These are phyloP conservation scores for Centroberyx gerrardi DNA, from an alignment of 2,797 vertebrate genomes.

Conservation along the genomic window DNA sequence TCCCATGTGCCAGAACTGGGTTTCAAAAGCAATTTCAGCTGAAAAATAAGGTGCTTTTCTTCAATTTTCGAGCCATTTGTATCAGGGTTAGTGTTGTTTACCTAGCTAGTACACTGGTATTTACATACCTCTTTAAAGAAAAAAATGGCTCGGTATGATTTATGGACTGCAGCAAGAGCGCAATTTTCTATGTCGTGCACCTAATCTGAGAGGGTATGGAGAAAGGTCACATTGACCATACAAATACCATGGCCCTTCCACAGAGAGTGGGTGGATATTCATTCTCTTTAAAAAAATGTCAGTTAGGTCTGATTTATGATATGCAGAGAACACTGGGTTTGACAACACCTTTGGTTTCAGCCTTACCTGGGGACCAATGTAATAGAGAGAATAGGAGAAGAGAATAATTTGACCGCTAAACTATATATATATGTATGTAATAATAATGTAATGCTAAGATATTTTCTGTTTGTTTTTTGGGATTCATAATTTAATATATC, in stretches of 20 bases:
- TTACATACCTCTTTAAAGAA: constrained; percentile 99
- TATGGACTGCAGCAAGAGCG: constrained; percentile 97
- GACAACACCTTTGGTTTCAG: constrained; percentile 70
- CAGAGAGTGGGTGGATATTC: constrained; percentile 96
- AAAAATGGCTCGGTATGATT: constrained; percentile 97
- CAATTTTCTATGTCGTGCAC: constrained; percentile 99
- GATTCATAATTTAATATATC: constrained; percentile 8
- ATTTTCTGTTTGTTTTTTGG: background rate
- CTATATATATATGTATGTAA: constrained; percentile 18
- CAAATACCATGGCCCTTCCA: constrained; percentile 96
- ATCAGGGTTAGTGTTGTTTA: constrained; percentile 99
- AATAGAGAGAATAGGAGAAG: constrained; percentile 57
- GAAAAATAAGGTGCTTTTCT: constrained; percentile 99
- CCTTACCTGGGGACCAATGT: constrained; percentile 65
- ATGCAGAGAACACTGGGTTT: constrained; percentile 91
- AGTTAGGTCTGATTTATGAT: constrained; percentile 93
- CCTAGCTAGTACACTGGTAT: constrained; percentile 99
- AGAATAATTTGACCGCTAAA: constrained; percentile 47
- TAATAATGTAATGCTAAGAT: constrained; percentile 24
- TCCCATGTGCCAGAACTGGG: constrained; percentile 91
- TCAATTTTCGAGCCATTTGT: constrained; percentile 99
- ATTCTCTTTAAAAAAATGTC: constrained; percentile 96
- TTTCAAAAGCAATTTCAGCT: constrained; percentile 99
- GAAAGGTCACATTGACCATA: constrained; percentile 97
- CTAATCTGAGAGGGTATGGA: constrained; percentile 96